phyloP scores from a whole-genome alignment of 1,140 invertebrate species.

The Aphidius ervi region DNA sequence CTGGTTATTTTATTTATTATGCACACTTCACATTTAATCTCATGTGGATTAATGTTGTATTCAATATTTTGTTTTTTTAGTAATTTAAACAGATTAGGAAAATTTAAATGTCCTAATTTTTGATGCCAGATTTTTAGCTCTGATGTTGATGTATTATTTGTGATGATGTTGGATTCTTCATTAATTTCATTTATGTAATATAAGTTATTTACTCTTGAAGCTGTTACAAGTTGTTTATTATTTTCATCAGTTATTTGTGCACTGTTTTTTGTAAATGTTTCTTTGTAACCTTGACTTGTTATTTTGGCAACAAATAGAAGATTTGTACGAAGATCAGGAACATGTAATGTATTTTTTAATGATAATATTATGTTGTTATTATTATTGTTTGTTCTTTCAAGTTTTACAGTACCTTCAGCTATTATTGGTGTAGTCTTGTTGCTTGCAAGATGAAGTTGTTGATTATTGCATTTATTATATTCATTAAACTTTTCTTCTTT shows the following conservation, averaged over 20 bases:
- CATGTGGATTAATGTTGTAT: slow-evolving; percentile 8
- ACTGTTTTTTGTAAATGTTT: too few relatives aligned
- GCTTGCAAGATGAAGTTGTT: slow-evolving; percentile 21
- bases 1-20: slow-evolving; percentile 14
- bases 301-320: slow-evolving; percentile 30
- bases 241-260: too few relatives aligned
- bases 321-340: slow-evolving; percentile 26
- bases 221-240: too few relatives aligned
- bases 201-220: slow-evolving; percentile 7
- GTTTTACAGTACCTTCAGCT: slow-evolving; percentile 14
- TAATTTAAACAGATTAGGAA: background rate
- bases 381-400: slow-evolving; percentile 7
- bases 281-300: slow-evolving; percentile 22
- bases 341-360: slow-evolving; percentile 24
- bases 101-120: slow-evolving; percentile 16
- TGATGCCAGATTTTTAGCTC: slow-evolving; percentile 12
- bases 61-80: slow-evolving; percentile 11
- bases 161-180: slow-evolving; percentile 1
- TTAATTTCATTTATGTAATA: slow-evolving; percentile 10
- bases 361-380: slow-evolving; percentile 14
- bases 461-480: slow-evolving; percentile 1
- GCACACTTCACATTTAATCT: slow-evolving; percentile 19
- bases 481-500: slow-evolving; percentile 12
- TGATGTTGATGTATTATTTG: background rate
- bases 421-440: slow-evolving; percentile 16